Base-by-base conservation (phyloP, 1,140 invertebrate genomes). In the Musca vetustissima region DNA sequence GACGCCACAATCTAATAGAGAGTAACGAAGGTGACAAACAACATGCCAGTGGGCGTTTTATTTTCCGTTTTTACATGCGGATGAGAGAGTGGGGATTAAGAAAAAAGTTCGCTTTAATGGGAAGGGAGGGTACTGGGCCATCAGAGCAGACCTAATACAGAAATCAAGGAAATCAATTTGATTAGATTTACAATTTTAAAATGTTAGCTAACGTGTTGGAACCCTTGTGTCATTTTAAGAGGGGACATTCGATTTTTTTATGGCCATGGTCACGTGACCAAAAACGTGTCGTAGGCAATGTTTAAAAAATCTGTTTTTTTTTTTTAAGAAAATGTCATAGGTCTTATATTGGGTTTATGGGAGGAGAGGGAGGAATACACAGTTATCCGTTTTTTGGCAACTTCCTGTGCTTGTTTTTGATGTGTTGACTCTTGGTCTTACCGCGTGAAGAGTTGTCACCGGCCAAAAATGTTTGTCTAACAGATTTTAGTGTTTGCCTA, bases 151-250 rank as follows among this genome's bases (percentile, higher is more conserved):
- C 6, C 36, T 52, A 61, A 21, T 36, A 61, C 9, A 36, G 4
- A 24, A 32, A 36, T 61, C 17, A 28, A 67, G 48, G 25, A 67
- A 70, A 66, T 70, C 69, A 70, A 70, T 70, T 70, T 70, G 69
- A 70, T 70, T 70, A 67, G 69, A 70, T 70, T 70, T 70, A 50
- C 36, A 67, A 67, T 70, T 70, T 43, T 70, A 70, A 70, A 70
- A n/a, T n/a, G n/a, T n/a, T n/a, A n/a, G n/a, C n/a, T n/a, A n/a
- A 43, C 7, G 36, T 11, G 11, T 43, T 43, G 11, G 36, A 43
- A 13, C 36, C 36, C 36, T 43, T 43, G 36, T 43, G 36, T 8
- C 36, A 13, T 13, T 43, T 43, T 43, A 2, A n/a, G n/a, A n/a
- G 52, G 28, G n/a, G 43, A 43, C 28, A 43, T 7, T 43, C 6